phyloP scores from a whole-genome alignment of 35 echinoderm and acorn worm genomes.

The Apostichopus californicus region DNA sequence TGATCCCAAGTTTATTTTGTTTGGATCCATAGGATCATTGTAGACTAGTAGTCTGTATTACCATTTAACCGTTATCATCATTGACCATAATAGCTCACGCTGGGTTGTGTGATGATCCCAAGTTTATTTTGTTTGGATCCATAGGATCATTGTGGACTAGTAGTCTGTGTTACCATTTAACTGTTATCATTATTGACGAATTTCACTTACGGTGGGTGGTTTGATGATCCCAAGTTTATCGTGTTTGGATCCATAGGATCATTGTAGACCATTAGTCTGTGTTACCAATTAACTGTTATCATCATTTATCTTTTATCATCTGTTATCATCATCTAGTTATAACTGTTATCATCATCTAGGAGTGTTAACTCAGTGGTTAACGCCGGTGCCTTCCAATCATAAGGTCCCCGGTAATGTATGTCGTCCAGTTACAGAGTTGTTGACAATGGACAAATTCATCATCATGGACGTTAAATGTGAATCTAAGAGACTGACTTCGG shows the following conservation, averaged over 20 bases:
- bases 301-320: too few relatives aligned
- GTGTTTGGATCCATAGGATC: conserved; percentile 92
- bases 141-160: conserved; percentile 78
- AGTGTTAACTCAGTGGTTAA: too few relatives aligned
- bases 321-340: too few relatives aligned
- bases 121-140: conserved; percentile 92
- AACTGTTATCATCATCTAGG: too few relatives aligned
- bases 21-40: conserved; percentile 91
- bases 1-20: conserved; percentile 87
- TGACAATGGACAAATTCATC: too few relatives aligned
- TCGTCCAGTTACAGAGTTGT: too few relatives aligned
- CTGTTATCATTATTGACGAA: too few relatives aligned
- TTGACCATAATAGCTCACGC: conserved; percentile 60
- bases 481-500: too few relatives aligned
- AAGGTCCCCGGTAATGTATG: too few relatives aligned
- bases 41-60: conserved; percentile 76
- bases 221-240: conserved; percentile 84
- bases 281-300: conserved; percentile 14
- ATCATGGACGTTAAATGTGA: too few relatives aligned
- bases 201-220: conserved; percentile 83
- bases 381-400: too few relatives aligned
- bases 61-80: too few relatives aligned
- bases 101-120: conserved; percentile 91
- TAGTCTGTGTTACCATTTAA: conserved; percentile 70
- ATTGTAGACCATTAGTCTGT: conserved; percentile 78